Evolutionary conservation across 1,140 invertebrate species (phyloP).

Genomic region (Heliothis subflexa): DNA sequence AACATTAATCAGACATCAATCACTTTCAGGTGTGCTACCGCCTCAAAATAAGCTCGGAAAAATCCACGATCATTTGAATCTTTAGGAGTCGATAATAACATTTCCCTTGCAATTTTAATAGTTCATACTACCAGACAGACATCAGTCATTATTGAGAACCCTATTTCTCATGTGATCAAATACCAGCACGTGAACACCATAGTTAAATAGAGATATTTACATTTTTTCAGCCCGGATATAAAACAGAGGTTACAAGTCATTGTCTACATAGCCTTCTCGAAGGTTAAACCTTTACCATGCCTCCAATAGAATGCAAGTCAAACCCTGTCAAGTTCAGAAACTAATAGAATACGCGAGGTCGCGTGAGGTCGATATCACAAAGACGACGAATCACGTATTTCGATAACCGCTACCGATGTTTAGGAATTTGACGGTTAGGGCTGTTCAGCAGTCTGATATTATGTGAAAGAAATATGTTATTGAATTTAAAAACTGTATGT

Average conservation of each 20-base stretch:
- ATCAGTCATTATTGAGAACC: too few relatives aligned
- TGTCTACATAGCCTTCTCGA: slow-evolving; percentile 13
- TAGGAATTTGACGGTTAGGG: background rate
- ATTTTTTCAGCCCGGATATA: slow-evolving; percentile 22
- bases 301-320: slow-evolving; percentile 14
- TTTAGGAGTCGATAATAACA: too few relatives aligned
- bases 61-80: too few relatives aligned
- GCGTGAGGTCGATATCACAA: slow-evolving; percentile 28
- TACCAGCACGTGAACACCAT: background rate
- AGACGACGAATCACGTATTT: slow-evolving; percentile 41
- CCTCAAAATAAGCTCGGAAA: too few relatives aligned
- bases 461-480: background rate
- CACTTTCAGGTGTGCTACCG: too few relatives aligned
- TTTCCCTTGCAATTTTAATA: too few relatives aligned
- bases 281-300: slow-evolving; percentile 24
- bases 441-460: background rate
- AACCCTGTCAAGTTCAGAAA: slow-evolving; percentile 47
- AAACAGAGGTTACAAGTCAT: slow-evolving; percentile 29
- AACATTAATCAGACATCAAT: too few relatives aligned
- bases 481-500: too few relatives aligned
- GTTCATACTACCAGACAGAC: too few relatives aligned
- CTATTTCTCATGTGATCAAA: background rate
- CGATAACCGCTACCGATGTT: slow-evolving; percentile 11
- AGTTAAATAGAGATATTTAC: background rate
- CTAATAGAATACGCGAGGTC: slow-evolving; percentile 41